A percentile compares a stretch with the other conserved stretches of the same genome.
Evolutionary conservation across 2,888 invertebrate species (phyloP).

Genomic region (Mechanitis mazaeus): DNA sequence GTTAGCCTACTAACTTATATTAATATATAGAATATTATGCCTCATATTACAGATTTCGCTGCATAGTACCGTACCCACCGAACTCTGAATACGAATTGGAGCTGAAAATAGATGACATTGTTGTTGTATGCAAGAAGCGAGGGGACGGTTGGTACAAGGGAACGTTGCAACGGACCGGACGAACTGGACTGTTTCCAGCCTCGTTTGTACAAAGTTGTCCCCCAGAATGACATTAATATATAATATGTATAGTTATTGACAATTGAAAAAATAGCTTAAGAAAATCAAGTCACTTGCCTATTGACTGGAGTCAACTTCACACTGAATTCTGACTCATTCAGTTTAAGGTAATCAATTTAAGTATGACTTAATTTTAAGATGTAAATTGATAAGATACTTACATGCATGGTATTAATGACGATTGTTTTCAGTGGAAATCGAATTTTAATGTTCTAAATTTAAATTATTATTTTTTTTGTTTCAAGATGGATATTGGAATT

Average conservation of each 20-base stretch:
- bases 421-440: too few species aligned
- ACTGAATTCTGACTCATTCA: too few species aligned
- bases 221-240: constrained; percentile 27
- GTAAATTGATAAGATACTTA: too few species aligned
- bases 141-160: constrained; percentile 98
- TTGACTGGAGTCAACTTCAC: too few species aligned
- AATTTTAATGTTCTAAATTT: too few species aligned
- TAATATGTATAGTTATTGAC: not conserved
- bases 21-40: not conserved
- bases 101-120: constrained; percentile 91
- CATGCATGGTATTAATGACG: too few species aligned
- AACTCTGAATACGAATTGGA: constrained; percentile 95
- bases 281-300: not conserved
- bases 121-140: constrained; percentile 92
- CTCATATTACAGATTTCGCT: constrained; percentile 82
- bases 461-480: too few species aligned
- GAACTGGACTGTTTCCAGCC: constrained; percentile 95
- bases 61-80: constrained; percentile 95
- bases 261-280: not conserved
- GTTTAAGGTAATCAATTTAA: too few species aligned
- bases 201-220: constrained; percentile 88
- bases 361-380: too few species aligned
- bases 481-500: too few species aligned
- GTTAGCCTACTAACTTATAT: too few species aligned
- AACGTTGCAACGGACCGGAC: constrained; percentile 90